Conservation (phyloP, 2,888 invertebrate genomes). For the Ornithoptera priamus region DNA sequence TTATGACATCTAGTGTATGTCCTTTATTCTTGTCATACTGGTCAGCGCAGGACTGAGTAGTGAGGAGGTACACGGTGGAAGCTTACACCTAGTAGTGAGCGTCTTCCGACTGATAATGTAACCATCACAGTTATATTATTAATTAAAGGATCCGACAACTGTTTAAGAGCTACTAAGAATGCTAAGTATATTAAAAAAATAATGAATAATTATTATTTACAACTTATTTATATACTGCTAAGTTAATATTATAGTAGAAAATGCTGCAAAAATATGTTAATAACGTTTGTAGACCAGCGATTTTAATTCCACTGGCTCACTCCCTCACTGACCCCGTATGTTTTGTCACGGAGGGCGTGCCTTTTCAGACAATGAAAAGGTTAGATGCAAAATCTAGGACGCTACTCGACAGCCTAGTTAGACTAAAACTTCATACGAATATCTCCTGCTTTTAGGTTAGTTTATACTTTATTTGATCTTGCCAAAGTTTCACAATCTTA, state of each 20-base stretch:
- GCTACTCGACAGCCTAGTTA: slow-evolving; percentile 16
- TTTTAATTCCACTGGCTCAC: slow-evolving; percentile 24
- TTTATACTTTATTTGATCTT: slow-evolving; percentile 10
- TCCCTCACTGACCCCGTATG: slow-evolving; percentile 18
- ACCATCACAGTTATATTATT: no score
- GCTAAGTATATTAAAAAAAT: background rate
- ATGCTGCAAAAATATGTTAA: slow-evolving; percentile 19
- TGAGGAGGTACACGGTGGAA: no score
- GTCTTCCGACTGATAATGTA: no score
- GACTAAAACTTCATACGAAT: slow-evolving; percentile 8
- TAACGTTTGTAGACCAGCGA: slow-evolving; percentile 20
- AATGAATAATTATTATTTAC: no score
- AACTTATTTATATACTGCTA: no score
- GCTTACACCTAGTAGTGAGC: no score
- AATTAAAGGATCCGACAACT: no score
- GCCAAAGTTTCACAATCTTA: background rate
- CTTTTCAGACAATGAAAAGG: slow-evolving; percentile 30
- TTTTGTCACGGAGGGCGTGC: slow-evolving; percentile 8
- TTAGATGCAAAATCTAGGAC: slow-evolving; percentile 30
- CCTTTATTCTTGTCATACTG: no score
- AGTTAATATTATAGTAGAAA: background rate
- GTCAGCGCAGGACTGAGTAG: no score
- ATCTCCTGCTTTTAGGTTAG: slow-evolving; percentile 12
- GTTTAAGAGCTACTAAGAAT: background rate
- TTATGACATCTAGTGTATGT: no score